A percentile compares a stretch with the other conserved stretches of the same genome.
Conservation (phyloP, 2,797 vertebrate genomes). For the Champsocephalus esox region DNA sequence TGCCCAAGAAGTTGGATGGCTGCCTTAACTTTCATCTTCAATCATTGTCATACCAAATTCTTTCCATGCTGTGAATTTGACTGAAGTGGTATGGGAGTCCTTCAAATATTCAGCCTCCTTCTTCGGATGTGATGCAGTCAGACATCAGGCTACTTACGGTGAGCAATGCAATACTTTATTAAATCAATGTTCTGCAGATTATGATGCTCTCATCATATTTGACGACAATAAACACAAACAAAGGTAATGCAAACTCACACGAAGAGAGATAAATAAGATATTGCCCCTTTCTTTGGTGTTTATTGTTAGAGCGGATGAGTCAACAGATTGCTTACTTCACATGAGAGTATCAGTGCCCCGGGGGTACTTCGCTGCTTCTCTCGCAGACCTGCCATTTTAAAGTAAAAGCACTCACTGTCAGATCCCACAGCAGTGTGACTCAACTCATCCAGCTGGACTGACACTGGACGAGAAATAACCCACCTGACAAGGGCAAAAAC, state of each 20-base stretch:
- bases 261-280: conserved; percentile 66
- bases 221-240: conserved; percentile 55
- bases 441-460: conserved; percentile 37
- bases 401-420: conserved; percentile 67
- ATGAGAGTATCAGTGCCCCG: conserved; percentile 40
- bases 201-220: conserved; percentile 46
- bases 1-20: conserved; percentile 21
- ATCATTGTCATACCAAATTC: conserved; percentile 30
- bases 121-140: conserved; percentile 48
- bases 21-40: conserved; percentile 44
- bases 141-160: conserved; percentile 26
- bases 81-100: conserved; percentile 35
- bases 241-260: conserved; percentile 39
- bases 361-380: conserved; percentile 46
- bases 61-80: conserved; percentile 43
- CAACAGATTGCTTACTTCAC: conserved; percentile 71
- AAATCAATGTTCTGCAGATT: conserved; percentile 49
- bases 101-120: conserved; percentile 46
- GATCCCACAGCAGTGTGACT: conserved; percentile 45
- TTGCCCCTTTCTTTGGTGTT: conserved; percentile 52
- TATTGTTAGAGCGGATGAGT: conserved; percentile 63
- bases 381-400: conserved; percentile 61
- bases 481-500: too few species aligned
- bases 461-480: conserved; percentile 19
- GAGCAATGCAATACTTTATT: conserved; percentile 48